Conservation (phyloP, 2,113 vertebrate species). For the Macrotis lagotis region DNA sequence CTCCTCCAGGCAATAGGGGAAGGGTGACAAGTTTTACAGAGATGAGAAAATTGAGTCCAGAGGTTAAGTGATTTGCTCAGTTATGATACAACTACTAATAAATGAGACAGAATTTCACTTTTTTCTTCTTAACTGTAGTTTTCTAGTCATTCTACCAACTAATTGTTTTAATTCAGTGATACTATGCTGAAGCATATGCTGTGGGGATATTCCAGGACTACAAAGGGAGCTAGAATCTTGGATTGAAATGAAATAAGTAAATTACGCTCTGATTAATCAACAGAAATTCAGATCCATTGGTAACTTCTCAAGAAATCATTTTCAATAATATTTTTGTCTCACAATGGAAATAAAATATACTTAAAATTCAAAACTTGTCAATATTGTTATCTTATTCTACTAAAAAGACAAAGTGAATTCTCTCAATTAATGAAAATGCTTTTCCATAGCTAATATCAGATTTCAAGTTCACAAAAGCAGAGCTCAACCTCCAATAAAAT, state of each 20-base stretch:
- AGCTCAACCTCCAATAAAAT: conserved; percentile 60
- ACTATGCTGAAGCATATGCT: conserved; percentile 4
- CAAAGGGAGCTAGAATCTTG: conserved; percentile 66
- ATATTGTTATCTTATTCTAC: neutral
- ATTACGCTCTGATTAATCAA: conserved; percentile 78
- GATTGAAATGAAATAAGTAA: conserved; percentile 81
- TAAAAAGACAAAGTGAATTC: neutral
- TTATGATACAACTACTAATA: neutral
- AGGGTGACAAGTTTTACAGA: neutral
- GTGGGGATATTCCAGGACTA: conserved; percentile 61
- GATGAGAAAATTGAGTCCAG: neutral
- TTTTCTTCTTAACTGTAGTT: neutral
- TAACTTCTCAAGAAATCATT: conserved; percentile 76
- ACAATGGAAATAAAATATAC: conserved; percentile 65
- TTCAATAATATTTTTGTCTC: neutral
- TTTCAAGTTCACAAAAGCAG: conserved; percentile 48
- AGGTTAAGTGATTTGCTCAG: neutral
- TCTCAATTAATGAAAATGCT: conserved; percentile 57
- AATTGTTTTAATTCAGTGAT: neutral
- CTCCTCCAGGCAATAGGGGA: neutral
- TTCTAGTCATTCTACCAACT: neutral
- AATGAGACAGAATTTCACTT: neutral
- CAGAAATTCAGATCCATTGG: conserved; percentile 73
- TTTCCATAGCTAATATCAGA: conserved; percentile 58
- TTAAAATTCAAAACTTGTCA: conserved; percentile 50